Base-by-base conservation (phyloP, 2,888 invertebrate genomes). In the Lepidochrysops patricia region DNA sequence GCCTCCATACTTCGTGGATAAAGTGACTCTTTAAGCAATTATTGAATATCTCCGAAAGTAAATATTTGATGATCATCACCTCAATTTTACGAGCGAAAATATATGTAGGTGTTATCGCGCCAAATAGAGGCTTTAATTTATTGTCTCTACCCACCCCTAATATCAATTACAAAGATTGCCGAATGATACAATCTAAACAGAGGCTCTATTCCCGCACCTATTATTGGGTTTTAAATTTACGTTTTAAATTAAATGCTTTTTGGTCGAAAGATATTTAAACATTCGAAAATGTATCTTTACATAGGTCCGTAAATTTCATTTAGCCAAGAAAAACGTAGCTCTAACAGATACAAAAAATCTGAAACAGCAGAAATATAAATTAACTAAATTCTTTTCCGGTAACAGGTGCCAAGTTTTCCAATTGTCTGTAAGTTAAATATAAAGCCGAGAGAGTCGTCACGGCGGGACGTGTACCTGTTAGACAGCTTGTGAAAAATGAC, bases 401-500 rank as follows among this genome's bases (percentile, higher is more conserved):
- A 52, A 13, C 52, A 52, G 52, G 26, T 52, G 26, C 52, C 52
- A 26, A 52, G 52, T 52, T 52, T 23, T 13, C 13, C 15, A 7
- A 52, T 52, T 52, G 27, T 50, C 27, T 26, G n/a, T 13, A 52
- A 52, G 26, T 27, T 52, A 26, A 52, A 15, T 52, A 52, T 9
- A 32, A 37, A 58, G 23, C 48, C 19, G 57, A 62, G 60, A 58
- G 58, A 61, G 49, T 56, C 57, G 54, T 58, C 60, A 49, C n/a
- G 27, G 56, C 35, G 57, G 61, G 61, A 63, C 60, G 60, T 56
- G 52, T 60, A 60, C 62, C 61, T 60, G 60, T 62, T 61, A 61
- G 60, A 57, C 61, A 37, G 34, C 52, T 43, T 37, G 59, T 65
- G 61, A 65, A 61, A 64, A 64, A 62, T 64, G 59, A 64, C 61